Conservation (phyloP, 2,797 vertebrate genomes). For the Hemibagrus guttatus region DNA sequence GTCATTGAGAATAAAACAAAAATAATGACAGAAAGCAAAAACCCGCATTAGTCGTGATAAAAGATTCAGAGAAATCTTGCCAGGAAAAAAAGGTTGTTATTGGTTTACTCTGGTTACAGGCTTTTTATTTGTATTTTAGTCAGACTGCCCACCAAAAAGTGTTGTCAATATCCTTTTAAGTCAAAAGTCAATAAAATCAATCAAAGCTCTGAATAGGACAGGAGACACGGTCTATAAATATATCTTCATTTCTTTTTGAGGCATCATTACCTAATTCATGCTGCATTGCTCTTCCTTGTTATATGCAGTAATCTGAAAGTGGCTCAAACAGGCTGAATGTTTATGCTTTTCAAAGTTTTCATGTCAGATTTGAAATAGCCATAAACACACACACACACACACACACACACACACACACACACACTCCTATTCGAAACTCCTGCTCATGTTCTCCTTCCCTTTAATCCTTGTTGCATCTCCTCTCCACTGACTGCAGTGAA, state of each 20-base stretch:
- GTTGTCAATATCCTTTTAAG: conserved; percentile 39
- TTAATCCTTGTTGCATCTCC: conserved; percentile 30
- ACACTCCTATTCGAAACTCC: conserved; percentile 31
- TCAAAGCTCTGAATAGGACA: conserved; percentile 14
- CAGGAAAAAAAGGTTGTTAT: not conserved
- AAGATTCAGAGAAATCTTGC: conserved; percentile 2
- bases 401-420: conserved; percentile 8
- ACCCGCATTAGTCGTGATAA: not conserved
- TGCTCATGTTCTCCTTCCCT: conserved; percentile 29
- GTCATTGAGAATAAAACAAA: not conserved
- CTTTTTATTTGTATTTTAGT: conserved; percentile 12
- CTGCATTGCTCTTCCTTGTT: conserved; percentile 5
- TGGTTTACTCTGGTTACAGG: conserved; percentile 18
- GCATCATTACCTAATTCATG: not conserved
- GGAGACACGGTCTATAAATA: conserved; percentile 18
- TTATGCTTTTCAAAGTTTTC: conserved; percentile 4
- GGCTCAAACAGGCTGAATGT: conserved; percentile 5
- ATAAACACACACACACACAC: conserved; percentile 22
- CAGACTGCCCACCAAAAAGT: conserved; percentile 5
- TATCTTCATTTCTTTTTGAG: not conserved
- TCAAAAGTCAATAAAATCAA: conserved; percentile 20
- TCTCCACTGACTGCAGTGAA: conserved; percentile 58
- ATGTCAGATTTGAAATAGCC: conserved; percentile 30
- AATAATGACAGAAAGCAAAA: not conserved
- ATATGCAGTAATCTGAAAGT: not conserved